Evolutionary conservation across 2,888 invertebrate species (phyloP).

Genomic region (Matsumyia berberina): DNA sequence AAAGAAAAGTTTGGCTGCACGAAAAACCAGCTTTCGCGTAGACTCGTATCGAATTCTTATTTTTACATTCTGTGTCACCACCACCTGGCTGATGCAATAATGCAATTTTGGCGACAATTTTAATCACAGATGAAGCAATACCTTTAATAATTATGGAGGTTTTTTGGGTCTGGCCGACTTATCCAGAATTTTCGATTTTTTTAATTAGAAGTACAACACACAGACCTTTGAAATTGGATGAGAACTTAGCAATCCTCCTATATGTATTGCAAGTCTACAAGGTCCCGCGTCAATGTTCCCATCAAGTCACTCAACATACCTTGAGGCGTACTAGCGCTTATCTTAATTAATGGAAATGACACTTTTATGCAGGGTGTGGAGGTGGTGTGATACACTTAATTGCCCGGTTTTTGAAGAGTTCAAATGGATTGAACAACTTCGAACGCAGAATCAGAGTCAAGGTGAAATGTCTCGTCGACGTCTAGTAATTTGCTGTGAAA

Average conservation of each 20-base stretch:
- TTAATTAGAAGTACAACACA: not conserved
- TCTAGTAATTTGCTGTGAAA: slow-evolving; percentile 20
- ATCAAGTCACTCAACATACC: not conserved
- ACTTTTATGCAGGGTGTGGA: not conserved
- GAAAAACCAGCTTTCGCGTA: slow-evolving; percentile 49
- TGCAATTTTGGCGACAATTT: slow-evolving; percentile 29
- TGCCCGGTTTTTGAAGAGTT: not conserved
- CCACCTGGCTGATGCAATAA: slow-evolving; percentile 55
- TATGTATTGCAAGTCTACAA: too few relatives aligned
- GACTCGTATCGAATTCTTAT: slow-evolving; percentile 44
- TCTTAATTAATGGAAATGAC: slow-evolving; percentile 7
- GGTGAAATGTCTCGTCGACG: slow-evolving; percentile 23
- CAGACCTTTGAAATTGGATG: not conserved
- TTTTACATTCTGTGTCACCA: slow-evolving; percentile 7
- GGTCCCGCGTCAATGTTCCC: not conserved
- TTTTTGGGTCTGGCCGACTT: too few relatives aligned
- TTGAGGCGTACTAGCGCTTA: not conserved
- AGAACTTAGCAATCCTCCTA: not conserved
- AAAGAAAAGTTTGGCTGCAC: slow-evolving; percentile 41
- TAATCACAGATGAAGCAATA: slow-evolving; percentile 5
- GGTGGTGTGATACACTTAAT: slow-evolving; percentile 15
- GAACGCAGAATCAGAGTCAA: slow-evolving; percentile 28
- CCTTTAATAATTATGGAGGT: not conserved
- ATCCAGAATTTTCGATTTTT: too few relatives aligned
- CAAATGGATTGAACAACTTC: not conserved